Base-by-base conservation (phyloP, 92 coral and sea anemone genomes). In the Pocillopora grandis region DNA sequence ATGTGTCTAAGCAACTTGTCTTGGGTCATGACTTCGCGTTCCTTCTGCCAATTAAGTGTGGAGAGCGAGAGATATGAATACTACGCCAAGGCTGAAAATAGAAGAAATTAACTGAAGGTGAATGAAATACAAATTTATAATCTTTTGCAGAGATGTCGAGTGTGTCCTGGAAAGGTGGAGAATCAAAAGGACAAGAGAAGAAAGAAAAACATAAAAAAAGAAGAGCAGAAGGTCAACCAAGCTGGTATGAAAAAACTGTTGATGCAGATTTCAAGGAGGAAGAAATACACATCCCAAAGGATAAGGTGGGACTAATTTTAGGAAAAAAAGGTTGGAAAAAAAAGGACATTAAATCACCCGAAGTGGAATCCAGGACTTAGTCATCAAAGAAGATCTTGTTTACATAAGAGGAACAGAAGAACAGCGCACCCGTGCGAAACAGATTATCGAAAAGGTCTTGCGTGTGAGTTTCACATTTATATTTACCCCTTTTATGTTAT, bases 231-330 rank as follows among this genome's bases (percentile, higher is more conserved):
- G 73, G 55, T 35, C 49, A 31, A 69, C 73, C 55, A 69, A 69
- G 73, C 73, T 69, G 73, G 73, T 35, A 69, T 35, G 73, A 69
- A 15, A 69, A 31, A 35, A 52, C 73, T 33, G 73, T 69, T 6
- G 1, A 35, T 35, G 49, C 73, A 69, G 13, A 33, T 14, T 69
- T 31, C n/a, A 7, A 57, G 59, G 66, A 76, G 33, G 79, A 76
- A 20, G 67, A 57, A 20, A 23, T 76, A 13, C 15, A 58, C 27
- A 76, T 76, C 66, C 79, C 79, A 19, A 57, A 31, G 21, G 20
- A 58, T 23, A 76, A 76, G 66, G 79, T 58, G 56, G 79, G 66
- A 58, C 52, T 14, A 58, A 19, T 76, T 59, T 58, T 76, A 76
- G 79, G 79, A 31, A 76, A 6, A 76, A 31, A 58, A 52, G 79